These are phyloP conservation scores for Caenorhabditis tropicalis DNA, from an alignment of 1,140 invertebrate species.

Conservation along the genomic window DNA sequence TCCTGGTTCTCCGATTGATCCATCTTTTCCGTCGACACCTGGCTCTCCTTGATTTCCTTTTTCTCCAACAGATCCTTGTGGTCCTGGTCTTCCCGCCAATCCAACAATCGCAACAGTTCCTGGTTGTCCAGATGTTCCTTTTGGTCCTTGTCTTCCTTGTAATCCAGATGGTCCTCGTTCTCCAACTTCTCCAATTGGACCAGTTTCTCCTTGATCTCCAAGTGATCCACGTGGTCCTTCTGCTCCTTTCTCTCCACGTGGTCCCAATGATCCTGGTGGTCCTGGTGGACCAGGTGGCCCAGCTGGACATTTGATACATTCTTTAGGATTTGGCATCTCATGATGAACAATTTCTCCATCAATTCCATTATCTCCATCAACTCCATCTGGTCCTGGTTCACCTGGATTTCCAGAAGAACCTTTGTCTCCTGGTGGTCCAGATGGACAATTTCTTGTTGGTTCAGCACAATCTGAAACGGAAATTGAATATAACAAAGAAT, in stretches of 20 bases:
- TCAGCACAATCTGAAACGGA: neutral
- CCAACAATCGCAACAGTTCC: slow-evolving; percentile 18
- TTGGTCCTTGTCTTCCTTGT: slow-evolving; percentile 9
- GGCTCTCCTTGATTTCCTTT: slow-evolving; percentile 8
- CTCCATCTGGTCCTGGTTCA: slow-evolving; percentile 42
- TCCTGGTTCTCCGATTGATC: neutral
- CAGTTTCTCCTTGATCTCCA: slow-evolving; percentile 39
- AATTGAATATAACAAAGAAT: neutral
- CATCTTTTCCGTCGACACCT: slow-evolving; percentile 34
- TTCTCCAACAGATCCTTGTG: slow-evolving; percentile 41
- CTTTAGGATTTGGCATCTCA: slow-evolving; percentile 16
- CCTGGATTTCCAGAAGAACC: slow-evolving; percentile 39
- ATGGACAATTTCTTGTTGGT: slow-evolving; percentile 19
- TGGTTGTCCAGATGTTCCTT: neutral
- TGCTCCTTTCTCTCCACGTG: slow-evolving; percentile 26
- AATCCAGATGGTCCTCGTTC: slow-evolving; percentile 23
- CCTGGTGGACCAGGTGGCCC: slow-evolving; percentile 48
- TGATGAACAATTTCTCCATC: neutral
- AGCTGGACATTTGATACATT: neutral
- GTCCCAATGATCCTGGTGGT: slow-evolving; percentile 29
- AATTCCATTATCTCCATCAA: neutral
- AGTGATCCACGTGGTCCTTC: slow-evolving; percentile 11
- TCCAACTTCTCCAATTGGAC: slow-evolving; percentile 39
- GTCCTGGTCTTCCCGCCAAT: slow-evolving; percentile 40
- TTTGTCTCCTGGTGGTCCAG: slow-evolving; percentile 31